These are phyloP conservation scores for Pandemis heparana DNA, from an alignment of 2,888 invertebrate genomes.

Conservation along the genomic window DNA sequence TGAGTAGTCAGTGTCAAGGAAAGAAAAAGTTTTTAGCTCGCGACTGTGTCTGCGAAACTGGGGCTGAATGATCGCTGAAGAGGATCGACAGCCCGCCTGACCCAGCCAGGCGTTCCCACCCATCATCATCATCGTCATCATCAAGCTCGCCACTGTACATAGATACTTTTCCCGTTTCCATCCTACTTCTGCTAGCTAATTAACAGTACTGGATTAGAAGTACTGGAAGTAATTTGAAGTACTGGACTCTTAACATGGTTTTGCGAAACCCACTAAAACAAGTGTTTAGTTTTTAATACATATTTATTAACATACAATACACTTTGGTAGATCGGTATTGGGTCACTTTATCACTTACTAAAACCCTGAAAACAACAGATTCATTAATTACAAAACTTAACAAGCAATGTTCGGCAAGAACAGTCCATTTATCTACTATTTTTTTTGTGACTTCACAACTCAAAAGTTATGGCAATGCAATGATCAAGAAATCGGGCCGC, in stretches of 20 bases:
- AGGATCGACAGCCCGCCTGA: no score
- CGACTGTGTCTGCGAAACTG: no score
- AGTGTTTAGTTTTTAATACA: slow-evolving; percentile 42
- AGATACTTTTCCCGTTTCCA: no score
- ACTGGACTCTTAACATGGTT: neutral
- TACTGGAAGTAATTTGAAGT: no score
- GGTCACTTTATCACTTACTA: slow-evolving; percentile 18
- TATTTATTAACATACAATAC: slow-evolving; percentile 52
- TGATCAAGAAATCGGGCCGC: neutral
- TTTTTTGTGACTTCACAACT: slow-evolving; percentile 1
- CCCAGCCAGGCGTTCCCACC: no score
- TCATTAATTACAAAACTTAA: slow-evolving; percentile 1
- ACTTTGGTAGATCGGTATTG: slow-evolving; percentile 51
- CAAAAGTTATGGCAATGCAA: neutral
- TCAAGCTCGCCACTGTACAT: no score
- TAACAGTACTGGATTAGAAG: no score
- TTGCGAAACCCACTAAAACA: neutral
- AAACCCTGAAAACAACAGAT: slow-evolving; percentile 3
- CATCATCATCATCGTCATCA: no score
- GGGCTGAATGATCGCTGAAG: no score
- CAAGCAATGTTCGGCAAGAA: slow-evolving; percentile 11
- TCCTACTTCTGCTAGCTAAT: no score
- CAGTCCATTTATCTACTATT: neutral
- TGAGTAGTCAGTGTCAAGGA: no score
- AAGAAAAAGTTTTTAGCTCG: no score